Base-by-base conservation (phyloP, 2,797 vertebrate species). In the Phoeniculus purpureus region DNA sequence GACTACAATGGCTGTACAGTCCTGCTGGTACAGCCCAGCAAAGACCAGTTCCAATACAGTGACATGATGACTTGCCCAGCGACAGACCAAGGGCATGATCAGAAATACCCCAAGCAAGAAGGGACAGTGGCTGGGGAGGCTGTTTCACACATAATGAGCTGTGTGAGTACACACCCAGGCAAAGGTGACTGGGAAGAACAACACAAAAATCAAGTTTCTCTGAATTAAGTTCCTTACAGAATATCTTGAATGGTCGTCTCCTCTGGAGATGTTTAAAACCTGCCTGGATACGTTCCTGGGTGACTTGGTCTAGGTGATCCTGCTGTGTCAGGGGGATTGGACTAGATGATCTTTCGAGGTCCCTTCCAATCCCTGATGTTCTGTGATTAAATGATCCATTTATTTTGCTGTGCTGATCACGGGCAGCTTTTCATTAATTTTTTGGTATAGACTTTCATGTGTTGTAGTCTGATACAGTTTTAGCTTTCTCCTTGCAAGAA, bases 61-160 rank as follows among this genome's bases (percentile, higher is more conserved):
- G 56, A 66, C 22, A 4, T 16, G 25, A 9, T 3, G 40, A 23
- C 22, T 16, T 3, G 18, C 2, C 10, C 51, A 64, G 47, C 10
- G 51, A 54, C 6, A 31, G 29, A 31, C 2, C 48, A 34, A 4
- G n/a, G 47, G 25, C 56, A 43, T 0, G 5, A 25, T 6, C 19
- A 15, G n/a, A 74, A 61, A 45, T 3, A 14, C 1, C 66, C 66
- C 1, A 0, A 55, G 73, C 10, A 50, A 56, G 45, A 27, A 56
- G 10, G 7, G 4, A 15, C 37, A 50, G 32, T 7, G 31, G 10
- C 1, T 37, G 34, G 18, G 23, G 19, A 22, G 6, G 4, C 16
- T 23, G 12, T 15, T 37, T 20, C 59, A 40, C 52, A 27, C 1
- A 1, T 4, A 15, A 14, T 0, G 0, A 7, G 20, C 8, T 61